phyloP scores from a whole-genome alignment of 2,888 invertebrate species.

The Tinea semifulvella region DNA sequence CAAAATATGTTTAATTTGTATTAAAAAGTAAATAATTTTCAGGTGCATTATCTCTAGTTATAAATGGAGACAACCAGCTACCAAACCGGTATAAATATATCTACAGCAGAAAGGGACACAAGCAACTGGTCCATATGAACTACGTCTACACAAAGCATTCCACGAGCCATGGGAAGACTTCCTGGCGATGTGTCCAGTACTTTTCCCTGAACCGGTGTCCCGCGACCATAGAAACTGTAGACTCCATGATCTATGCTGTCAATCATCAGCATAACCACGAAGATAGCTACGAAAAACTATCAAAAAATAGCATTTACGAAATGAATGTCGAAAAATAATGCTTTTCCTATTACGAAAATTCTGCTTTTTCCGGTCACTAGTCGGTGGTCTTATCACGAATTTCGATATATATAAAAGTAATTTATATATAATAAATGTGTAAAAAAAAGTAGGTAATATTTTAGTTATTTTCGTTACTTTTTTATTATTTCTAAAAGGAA shows the following conservation, averaged over 20 bases:
- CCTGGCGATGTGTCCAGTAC: slow-evolving; percentile 62
- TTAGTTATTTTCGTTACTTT: too few relatives aligned
- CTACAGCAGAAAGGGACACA: slow-evolving; percentile 62
- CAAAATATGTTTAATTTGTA: too few relatives aligned
- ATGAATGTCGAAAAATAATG: slow-evolving; percentile 31
- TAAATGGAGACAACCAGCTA: slow-evolving; percentile 48
- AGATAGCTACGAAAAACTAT: slow-evolving; percentile 54
- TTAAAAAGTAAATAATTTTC: too few relatives aligned
- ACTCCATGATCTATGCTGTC: slow-evolving; percentile 54
- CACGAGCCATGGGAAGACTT: slow-evolving; percentile 60
- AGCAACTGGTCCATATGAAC: slow-evolving; percentile 61
- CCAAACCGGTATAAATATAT: slow-evolving; percentile 59
- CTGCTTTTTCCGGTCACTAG: too few relatives aligned
- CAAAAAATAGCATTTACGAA: slow-evolving; percentile 58
- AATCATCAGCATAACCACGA: slow-evolving; percentile 62
- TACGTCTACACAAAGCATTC: slow-evolving; percentile 65
- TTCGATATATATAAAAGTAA: too few relatives aligned
- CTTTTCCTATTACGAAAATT: too few relatives aligned
- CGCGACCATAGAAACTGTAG: slow-evolving; percentile 60
- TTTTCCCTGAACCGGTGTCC: slow-evolving; percentile 62
- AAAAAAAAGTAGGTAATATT: too few relatives aligned
- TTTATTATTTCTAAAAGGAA: too few relatives aligned
- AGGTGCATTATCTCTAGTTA: slow-evolving; percentile 57
- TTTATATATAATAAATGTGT: too few relatives aligned
- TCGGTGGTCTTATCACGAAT: too few relatives aligned